Conservation (phyloP, 2,888 invertebrate genomes). For the Philonicus albiceps region DNA sequence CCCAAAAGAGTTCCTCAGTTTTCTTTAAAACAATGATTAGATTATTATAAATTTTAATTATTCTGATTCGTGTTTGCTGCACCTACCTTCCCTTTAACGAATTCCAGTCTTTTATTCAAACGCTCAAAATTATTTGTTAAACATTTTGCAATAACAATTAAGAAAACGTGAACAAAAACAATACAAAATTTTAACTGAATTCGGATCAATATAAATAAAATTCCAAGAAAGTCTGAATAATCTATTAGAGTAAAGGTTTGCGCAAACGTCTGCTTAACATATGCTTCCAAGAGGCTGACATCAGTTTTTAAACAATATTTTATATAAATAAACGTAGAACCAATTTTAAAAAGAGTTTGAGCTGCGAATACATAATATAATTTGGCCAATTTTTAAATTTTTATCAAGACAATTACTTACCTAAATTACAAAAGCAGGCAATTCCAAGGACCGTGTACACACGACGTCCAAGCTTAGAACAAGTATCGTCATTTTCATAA, state of each 20-base stretch:
- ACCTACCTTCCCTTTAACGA: neutral
- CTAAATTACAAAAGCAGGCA: neutral
- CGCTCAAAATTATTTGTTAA: neutral
- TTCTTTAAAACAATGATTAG: neutral
- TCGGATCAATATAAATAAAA: neutral
- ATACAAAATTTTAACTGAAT: neutral
- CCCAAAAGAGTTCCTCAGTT: slow-evolving; percentile 62
- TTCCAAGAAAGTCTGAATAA: neutral
- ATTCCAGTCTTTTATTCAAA: neutral
- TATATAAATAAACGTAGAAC: neutral
- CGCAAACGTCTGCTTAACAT: neutral
- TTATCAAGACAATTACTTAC: neutral
- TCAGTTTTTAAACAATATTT: neutral
- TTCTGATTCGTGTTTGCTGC: neutral
- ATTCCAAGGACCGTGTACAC: neutral
- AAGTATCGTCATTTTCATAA: neutral
- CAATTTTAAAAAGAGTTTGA: neutral
- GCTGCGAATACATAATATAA: neutral
- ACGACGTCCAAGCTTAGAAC: neutral
- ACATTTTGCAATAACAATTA: neutral
- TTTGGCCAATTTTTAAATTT: neutral
- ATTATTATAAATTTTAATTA: neutral
- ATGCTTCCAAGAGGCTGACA: neutral
- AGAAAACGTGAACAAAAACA: neutral
- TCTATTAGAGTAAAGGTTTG: neutral